These are phyloP conservation scores for Ariopsis seemanni DNA, from an alignment of 2,113 vertebrate genomes.

Conservation along the genomic window DNA sequence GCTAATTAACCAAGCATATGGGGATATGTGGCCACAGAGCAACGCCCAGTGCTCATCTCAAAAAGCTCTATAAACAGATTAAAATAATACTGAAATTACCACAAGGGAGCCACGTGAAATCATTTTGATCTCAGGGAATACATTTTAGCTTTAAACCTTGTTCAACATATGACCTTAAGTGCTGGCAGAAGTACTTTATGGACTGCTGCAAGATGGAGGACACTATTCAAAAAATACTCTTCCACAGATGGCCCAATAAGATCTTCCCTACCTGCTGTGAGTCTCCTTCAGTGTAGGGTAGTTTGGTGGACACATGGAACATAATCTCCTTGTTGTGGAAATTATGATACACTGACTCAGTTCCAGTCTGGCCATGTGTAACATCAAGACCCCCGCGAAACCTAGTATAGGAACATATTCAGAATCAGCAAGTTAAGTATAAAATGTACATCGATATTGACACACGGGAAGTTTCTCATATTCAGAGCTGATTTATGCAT, in stretches of 20 bases:
- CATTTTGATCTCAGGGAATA: not conserved
- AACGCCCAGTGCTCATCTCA: conserved; percentile 1
- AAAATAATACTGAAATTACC: not conserved
- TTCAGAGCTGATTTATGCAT: not conserved
- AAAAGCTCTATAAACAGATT: not conserved
- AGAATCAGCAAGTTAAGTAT: not conserved
- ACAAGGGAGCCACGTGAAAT: not conserved
- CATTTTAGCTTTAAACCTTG: not conserved
- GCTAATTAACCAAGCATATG: conserved; percentile 43
- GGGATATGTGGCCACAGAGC: not conserved
- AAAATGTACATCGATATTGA: not conserved
- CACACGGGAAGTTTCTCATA: not conserved
- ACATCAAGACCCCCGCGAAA: conserved; percentile 95
- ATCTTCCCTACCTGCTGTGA: conserved; percentile 83
- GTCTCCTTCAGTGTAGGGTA: conserved; percentile 95
- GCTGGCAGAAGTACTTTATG: not conserved
- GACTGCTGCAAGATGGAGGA: not conserved
- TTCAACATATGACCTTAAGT: not conserved
- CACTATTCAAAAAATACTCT: not conserved
- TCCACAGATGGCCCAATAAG: conserved; percentile 1
- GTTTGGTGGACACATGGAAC: conserved; percentile 97
- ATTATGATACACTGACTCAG: conserved; percentile 87
- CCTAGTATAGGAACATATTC: conserved; percentile 62
- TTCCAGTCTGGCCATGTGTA: conserved; percentile 92
- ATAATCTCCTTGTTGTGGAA: conserved; percentile 97